Percentiles rank a stretch among this genome's conserved stretches.
phyloP scores from a whole-genome alignment of 1,140 invertebrate species.

The Hypothenemus hampei region DNA sequence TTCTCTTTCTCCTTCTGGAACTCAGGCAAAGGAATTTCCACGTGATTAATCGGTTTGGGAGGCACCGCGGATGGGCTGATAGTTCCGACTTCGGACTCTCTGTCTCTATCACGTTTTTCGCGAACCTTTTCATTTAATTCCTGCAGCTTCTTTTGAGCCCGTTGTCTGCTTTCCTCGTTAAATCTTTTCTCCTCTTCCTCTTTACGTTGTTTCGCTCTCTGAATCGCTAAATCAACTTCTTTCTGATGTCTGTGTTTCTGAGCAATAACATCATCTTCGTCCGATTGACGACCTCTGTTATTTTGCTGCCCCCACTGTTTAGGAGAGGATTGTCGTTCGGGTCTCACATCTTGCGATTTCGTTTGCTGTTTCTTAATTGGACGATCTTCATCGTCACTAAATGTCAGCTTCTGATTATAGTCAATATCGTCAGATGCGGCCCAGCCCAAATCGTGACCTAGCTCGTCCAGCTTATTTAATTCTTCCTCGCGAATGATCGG shows the following conservation, averaged over 20 bases:
- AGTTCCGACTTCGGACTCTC: conserved; percentile 43
- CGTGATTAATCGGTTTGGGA: conserved; percentile 46
- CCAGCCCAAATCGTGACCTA: conserved; percentile 86
- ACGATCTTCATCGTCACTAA: conserved; percentile 82
- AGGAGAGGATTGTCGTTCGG: conserved; percentile 45
- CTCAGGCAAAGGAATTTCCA: conserved; percentile 51
- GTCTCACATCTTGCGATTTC: conserved; percentile 41
- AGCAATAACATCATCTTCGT: conserved; percentile 71
- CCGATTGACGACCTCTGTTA: conserved; percentile 38
- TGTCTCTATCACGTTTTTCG: conserved; percentile 46
- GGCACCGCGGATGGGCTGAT: conserved; percentile 40
- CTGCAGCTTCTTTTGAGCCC: conserved; percentile 55
- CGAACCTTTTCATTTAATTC: conserved; percentile 57
- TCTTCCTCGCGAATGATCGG: conserved; percentile 92
- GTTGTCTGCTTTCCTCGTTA: conserved; percentile 51
- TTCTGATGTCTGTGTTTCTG: conserved; percentile 62
- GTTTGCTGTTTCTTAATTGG: conserved; percentile 22
- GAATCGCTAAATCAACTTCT: conserved; percentile 64
- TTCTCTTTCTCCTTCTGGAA: conserved; percentile 53
- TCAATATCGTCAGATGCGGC: conserved; percentile 88
- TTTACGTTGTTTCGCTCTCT: conserved; percentile 69
- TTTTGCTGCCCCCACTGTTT: conserved; percentile 31
- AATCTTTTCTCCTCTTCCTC: conserved; percentile 78
- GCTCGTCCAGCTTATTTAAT: conserved; percentile 85
- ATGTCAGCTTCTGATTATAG: conserved; percentile 91